Evolutionary conservation across 2,797 vertebrate genomes (phyloP).

Genomic region (Oreortyx pictus): DNA sequence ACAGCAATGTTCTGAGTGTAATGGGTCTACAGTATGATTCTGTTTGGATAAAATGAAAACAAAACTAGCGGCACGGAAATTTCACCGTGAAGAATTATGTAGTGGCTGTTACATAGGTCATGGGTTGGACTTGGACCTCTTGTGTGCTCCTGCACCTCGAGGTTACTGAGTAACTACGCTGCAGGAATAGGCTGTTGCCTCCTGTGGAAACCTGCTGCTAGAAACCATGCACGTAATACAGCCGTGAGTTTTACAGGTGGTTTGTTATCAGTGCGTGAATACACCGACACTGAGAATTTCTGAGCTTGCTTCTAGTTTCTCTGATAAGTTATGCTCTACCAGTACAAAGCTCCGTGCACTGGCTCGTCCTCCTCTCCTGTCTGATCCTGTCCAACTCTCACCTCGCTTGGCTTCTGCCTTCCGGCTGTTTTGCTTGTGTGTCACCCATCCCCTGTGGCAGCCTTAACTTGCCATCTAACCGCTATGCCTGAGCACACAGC

Average conservation of each 20-base stretch:
- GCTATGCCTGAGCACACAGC: slow-evolving; percentile 33
- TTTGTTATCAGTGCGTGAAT: slow-evolving; percentile 2
- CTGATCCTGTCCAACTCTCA: slow-evolving; percentile 17
- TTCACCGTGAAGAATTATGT: not conserved
- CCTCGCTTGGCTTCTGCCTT: slow-evolving; percentile 44
- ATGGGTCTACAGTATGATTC: not conserved
- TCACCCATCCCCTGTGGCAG: slow-evolving; percentile 29
- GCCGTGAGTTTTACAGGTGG: not conserved
- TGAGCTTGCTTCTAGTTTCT: slow-evolving; percentile 28
- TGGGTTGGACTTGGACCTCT: not conserved
- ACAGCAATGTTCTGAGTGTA: not conserved
- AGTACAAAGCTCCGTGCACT: not conserved
- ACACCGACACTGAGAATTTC: not conserved
- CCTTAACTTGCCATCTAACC: slow-evolving; percentile 8
- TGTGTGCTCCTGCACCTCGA: not conserved
- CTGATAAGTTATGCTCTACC: not conserved
- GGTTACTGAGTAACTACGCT: not conserved
- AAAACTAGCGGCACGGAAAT: not conserved
- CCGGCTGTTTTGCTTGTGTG: slow-evolving; percentile 2
- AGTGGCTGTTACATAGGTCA: not conserved
- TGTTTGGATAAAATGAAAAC: not conserved
- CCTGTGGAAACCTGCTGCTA: not conserved
- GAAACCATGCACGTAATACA: not conserved
- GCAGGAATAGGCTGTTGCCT: not conserved
- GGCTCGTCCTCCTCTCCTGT: slow-evolving; percentile 27